Evolutionary conservation across 2,888 invertebrate genomes (phyloP).

Genomic region (Linnaemya tessellans): DNA sequence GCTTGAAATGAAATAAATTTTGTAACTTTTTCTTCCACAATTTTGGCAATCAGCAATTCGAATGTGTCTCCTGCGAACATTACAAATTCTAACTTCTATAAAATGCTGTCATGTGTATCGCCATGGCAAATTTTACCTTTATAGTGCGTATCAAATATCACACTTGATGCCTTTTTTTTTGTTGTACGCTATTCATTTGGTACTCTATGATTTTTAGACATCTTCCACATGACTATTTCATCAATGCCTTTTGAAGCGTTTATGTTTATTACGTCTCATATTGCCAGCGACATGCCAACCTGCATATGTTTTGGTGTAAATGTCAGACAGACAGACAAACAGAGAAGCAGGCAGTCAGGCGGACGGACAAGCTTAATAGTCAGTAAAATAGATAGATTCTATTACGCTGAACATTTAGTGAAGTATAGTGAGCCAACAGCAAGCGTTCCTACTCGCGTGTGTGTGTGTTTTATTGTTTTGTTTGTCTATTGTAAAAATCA

Average conservation of each 20-base stretch:
- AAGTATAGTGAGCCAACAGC: slow-evolving; percentile 18
- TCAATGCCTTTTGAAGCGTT: slow-evolving; percentile 71
- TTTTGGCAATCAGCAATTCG: not conserved
- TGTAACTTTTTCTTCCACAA: not conserved
- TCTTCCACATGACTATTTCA: slow-evolving; percentile 69
- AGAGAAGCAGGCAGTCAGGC: not conserved
- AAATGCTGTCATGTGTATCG: slow-evolving; percentile 64
- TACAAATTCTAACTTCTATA: slow-evolving; percentile 29
- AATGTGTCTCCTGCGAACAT: not conserved
- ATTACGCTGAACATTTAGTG: slow-evolving; percentile 62
- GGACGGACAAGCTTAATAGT: slow-evolving; percentile 12
- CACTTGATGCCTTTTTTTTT: slow-evolving; percentile 75
- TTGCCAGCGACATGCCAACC: slow-evolving; percentile 6
- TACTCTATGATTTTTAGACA: slow-evolving; percentile 48
- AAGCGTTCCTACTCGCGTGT: not conserved
- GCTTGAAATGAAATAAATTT: not conserved
- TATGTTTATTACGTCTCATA: slow-evolving; percentile 56
- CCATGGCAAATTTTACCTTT: slow-evolving; percentile 72
- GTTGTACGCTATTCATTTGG: slow-evolving; percentile 9
- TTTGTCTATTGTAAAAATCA: slow-evolving; percentile 75
- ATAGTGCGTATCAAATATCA: slow-evolving; percentile 80
- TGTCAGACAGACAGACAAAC: not conserved
- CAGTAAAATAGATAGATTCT: slow-evolving; percentile 60
- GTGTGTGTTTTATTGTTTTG: slow-evolving; percentile 10
- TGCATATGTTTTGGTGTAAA: not conserved